phyloP scores from a whole-genome alignment of 2,888 invertebrate species.

The Tetragonisca angustula region DNA sequence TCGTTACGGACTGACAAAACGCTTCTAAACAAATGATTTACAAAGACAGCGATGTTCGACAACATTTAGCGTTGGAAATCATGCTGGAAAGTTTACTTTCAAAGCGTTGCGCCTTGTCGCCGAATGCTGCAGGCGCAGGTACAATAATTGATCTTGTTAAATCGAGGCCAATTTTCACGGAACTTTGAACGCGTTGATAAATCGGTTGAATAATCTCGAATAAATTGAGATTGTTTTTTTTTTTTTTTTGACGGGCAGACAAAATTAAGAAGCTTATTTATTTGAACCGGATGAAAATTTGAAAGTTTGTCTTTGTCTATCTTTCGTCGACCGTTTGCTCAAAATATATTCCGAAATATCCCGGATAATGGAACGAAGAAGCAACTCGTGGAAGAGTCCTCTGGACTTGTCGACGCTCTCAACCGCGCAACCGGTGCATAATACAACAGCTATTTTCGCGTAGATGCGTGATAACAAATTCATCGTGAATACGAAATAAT shows the following conservation, averaged over 20 bases:
- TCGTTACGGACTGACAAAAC: conserved; percentile 25
- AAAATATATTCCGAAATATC: not conserved
- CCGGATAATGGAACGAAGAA: conserved; percentile 1
- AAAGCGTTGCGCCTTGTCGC: not conserved
- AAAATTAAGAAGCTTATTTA: not conserved
- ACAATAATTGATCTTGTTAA: conserved; percentile 35
- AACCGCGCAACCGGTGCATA: conserved; percentile 2
- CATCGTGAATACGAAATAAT: conserved; percentile 9
- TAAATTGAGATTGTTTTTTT: too few species aligned
- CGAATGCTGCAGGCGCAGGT: not conserved
- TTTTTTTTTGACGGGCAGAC: too few species aligned
- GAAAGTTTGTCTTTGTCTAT: not conserved
- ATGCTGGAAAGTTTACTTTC: not conserved
- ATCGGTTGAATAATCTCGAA: too few species aligned
- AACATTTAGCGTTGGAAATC: not conserved
- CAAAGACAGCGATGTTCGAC: not conserved
- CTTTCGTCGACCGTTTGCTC: not conserved
- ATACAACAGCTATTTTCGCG: not conserved
- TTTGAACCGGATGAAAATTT: not conserved
- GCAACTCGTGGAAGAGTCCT: conserved; percentile 28
- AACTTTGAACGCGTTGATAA: not conserved
- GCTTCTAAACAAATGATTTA: conserved; percentile 33
- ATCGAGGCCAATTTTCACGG: conserved; percentile 21
- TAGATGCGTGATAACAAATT: conserved; percentile 23
- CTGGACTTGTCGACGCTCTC: conserved; percentile 12